Base-by-base conservation (phyloP, 2,888 invertebrate species). In the Harmothoe impar region DNA sequence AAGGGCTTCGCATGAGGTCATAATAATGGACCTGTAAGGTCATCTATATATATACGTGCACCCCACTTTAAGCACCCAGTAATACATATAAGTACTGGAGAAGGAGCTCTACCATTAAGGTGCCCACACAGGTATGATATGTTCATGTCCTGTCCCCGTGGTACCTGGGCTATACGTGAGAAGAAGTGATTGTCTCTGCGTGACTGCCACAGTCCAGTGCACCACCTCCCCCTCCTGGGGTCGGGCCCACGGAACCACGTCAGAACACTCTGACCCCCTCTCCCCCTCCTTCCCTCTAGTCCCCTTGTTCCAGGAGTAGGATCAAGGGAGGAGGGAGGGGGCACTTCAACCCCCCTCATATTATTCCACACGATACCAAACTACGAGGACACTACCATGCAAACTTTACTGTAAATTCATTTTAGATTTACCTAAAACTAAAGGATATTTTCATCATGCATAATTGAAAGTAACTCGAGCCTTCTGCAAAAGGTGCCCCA, bases 171-270 rank as follows among this genome's bases (percentile, higher is more conserved):
- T 62, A n/a, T 62, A 72, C 72, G 72, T 72, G 72, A 72, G 72
- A 72, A 72, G 72, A 29, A 25, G 29, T 72, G 72, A 29, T 72
- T 72, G 29, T 81, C 81, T 81, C 33, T 33, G 81, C 81, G 81
- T 81, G 81, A 81, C 81, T 81, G 43, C 33, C 33, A 33, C 81
- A 81, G 81, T 17, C 81, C 43, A 81, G 81, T 81, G 81, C 35
- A 15, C 81, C 35, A 15, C 81, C 15, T 15, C 77, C 3, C 25
- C 10, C n/a, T n/a, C 25, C 77, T 25, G 25, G 25, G 62, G 62
- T 62, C 62, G 62, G 62, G 62, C 15, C 35, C 35, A 35, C 43
- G 35, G 25, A 77, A 25, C 3, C 77, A 20, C 81, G 72, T n/a
- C 72, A 72, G 72, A 72, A 72, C 72, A 25, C n/a, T 5, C 20